Conservation (phyloP, 2,113 vertebrate genomes). For the Pseudolaguvia tuberculata region DNA sequence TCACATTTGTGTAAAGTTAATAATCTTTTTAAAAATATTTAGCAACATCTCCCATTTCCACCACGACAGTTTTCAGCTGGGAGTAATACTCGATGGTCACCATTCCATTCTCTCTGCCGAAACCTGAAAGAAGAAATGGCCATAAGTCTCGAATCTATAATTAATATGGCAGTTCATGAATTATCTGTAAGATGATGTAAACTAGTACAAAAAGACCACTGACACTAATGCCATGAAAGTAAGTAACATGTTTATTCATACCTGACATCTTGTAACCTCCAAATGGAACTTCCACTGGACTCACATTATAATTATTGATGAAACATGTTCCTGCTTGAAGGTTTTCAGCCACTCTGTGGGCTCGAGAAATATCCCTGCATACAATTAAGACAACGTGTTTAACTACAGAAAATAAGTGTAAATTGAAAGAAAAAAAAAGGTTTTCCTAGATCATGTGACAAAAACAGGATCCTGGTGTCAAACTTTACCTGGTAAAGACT, state of each 20-base stretch:
- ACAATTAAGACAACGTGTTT: background rate
- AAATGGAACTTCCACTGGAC: constrained; percentile 84
- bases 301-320: constrained; percentile 94
- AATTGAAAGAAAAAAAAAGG: background rate
- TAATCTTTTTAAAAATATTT: constrained; percentile 70
- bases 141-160: background rate
- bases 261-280: constrained; percentile 96
- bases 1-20: background rate
- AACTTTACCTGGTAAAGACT: constrained; percentile 86
- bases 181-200: background rate
- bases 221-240: background rate
- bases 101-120: constrained; percentile 89
- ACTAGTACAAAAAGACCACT: background rate
- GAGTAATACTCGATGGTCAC: constrained; percentile 88
- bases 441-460: background rate
- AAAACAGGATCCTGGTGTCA: background rate
- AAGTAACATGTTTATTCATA: constrained; percentile 47
- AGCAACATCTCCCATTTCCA: constrained; percentile 91
- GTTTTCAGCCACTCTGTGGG: constrained; percentile 82
- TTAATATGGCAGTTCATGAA: background rate
- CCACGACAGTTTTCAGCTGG: constrained; percentile 88
- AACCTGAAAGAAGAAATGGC: constrained; percentile 67
- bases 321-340: constrained; percentile 89
- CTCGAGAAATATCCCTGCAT: constrained; percentile 84
- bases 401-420: background rate